phyloP scores from a whole-genome alignment of 2,113 vertebrate genomes.

The Zootoca vivipara region DNA sequence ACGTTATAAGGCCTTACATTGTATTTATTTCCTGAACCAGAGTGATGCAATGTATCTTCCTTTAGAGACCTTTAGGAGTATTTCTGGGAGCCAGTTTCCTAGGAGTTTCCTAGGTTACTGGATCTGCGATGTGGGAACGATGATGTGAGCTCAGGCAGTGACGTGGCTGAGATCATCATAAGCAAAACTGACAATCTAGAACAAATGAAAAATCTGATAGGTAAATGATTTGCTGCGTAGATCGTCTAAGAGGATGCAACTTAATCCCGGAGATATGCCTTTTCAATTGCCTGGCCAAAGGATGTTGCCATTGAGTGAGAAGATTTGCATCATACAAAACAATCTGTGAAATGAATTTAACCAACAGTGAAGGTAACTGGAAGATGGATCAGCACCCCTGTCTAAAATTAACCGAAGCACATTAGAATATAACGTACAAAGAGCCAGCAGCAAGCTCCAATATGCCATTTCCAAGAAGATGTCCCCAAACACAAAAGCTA shows the following conservation, averaged over 20 bases:
- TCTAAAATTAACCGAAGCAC: neutral
- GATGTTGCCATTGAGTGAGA: neutral
- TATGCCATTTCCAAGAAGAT: neutral
- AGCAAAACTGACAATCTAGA: neutral
- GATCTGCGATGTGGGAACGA: neutral
- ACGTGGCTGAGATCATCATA: neutral
- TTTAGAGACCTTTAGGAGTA: neutral
- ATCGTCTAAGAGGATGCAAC: neutral
- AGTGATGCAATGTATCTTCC: neutral
- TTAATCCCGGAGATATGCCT: neutral
- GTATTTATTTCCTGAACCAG: neutral
- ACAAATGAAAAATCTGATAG: neutral
- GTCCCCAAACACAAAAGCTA: neutral
- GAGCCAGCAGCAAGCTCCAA: neutral
- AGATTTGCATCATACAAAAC: neutral
- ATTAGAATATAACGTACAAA: neutral
- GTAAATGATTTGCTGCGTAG: neutral
- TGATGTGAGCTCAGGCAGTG: neutral
- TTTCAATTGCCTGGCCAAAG: neutral
- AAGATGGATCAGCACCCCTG: neutral
- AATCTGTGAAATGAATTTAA: neutral
- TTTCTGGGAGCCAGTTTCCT: neutral
- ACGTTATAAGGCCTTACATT: neutral
- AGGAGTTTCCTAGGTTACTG: constrained; percentile 9
- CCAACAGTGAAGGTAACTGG: neutral